Conservation (phyloP, 2,797 vertebrate species). For the Bovichtus variegatus region DNA sequence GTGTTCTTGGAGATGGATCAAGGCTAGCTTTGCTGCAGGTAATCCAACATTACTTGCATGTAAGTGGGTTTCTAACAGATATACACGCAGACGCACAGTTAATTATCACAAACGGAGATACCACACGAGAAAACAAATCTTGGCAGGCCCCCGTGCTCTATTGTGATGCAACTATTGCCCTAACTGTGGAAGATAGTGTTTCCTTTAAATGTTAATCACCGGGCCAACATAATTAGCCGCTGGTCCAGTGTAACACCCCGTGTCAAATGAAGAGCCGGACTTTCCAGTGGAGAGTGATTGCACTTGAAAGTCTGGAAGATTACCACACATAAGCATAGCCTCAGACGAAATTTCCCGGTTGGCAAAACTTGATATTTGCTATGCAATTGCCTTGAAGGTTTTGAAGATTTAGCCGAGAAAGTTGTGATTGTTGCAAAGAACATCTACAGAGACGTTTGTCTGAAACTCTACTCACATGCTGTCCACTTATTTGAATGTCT, state of each 20-base stretch:
- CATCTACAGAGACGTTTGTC: slow-evolving; percentile 53
- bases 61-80: slow-evolving; percentile 43
- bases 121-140: slow-evolving; percentile 9
- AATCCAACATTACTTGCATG: slow-evolving; percentile 27
- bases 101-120: slow-evolving; percentile 18
- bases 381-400: slow-evolving; percentile 76
- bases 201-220: slow-evolving; percentile 78
- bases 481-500: slow-evolving; percentile 53
- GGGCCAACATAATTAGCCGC: slow-evolving; percentile 72
- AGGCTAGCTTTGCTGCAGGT: slow-evolving; percentile 20
- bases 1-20: slow-evolving; percentile 25
- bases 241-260: slow-evolving; percentile 69
- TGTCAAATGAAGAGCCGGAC: slow-evolving; percentile 77
- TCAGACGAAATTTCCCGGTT: slow-evolving; percentile 76
- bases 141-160: slow-evolving; percentile 19
- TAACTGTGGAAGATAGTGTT: slow-evolving; percentile 55
- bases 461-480: slow-evolving; percentile 38
- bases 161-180: slow-evolving; percentile 65
- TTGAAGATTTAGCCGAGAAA: slow-evolving; percentile 71
- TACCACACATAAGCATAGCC: slow-evolving; percentile 80
- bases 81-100: slow-evolving; percentile 3
- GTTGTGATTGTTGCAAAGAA: slow-evolving; percentile 65
- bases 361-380: slow-evolving; percentile 78
- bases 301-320: slow-evolving; percentile 81
- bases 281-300: slow-evolving; percentile 71